Conservation (phyloP, 2,113 vertebrate species). For the Oenanthe melanoleuca region DNA sequence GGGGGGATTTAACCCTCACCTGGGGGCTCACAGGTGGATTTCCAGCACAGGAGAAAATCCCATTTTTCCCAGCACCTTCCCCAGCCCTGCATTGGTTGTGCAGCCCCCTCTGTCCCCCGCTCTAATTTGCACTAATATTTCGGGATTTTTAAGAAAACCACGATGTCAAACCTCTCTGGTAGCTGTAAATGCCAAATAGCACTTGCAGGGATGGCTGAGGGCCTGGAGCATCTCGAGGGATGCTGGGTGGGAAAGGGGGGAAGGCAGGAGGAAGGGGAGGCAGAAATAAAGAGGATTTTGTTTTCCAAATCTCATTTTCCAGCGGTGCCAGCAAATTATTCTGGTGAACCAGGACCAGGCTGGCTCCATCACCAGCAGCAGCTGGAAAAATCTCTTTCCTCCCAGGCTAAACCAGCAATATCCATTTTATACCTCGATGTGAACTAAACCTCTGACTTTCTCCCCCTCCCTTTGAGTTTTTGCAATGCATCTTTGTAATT, state of each 20-base stretch:
- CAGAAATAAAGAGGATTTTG: background rate
- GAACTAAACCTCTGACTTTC: constrained; percentile 5
- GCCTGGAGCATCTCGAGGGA: background rate
- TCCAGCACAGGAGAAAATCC: background rate
- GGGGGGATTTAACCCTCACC: background rate
- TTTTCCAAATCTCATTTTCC: background rate
- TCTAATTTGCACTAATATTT: constrained; percentile 64
- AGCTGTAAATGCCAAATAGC: constrained; percentile 2
- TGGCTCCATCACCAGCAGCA: background rate
- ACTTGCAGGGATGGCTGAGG: background rate
- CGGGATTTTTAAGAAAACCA: background rate
- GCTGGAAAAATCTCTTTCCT: background rate
- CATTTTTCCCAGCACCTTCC: fast-evolving
- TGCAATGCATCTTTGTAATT: background rate
- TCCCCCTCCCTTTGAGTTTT: background rate
- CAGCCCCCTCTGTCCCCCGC: background rate
- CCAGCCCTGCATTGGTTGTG: background rate
- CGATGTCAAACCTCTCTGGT: background rate
- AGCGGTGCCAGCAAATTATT: background rate
- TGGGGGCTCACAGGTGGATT: background rate
- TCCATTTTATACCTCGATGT: constrained; percentile 23
- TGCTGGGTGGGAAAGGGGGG: background rate
- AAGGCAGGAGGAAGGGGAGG: background rate
- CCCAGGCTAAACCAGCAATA: constrained; percentile 34
- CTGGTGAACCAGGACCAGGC: background rate